Conservation (phyloP, 2,888 invertebrate genomes). For the Tyria jacobaeae region DNA sequence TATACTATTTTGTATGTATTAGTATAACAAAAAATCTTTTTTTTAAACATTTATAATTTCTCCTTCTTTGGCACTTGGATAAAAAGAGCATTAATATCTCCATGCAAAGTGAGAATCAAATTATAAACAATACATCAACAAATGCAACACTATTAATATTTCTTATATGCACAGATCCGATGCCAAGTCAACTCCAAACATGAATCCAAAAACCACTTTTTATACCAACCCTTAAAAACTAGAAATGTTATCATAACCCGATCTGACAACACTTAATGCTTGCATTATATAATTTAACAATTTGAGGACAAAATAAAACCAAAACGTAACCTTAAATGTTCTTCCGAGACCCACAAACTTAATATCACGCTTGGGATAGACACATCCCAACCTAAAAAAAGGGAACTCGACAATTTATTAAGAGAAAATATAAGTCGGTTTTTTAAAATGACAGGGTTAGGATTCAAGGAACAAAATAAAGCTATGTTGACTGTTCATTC, state of each 20-base stretch:
- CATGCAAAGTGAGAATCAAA: too few species aligned
- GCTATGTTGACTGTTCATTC: constrained; percentile 64
- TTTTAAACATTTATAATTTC: too few species aligned
- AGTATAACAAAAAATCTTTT: too few species aligned
- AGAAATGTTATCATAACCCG: constrained; percentile 33
- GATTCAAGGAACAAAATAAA: constrained; percentile 38
- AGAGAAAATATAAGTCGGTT: constrained; percentile 28
- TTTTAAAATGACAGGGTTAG: constrained; percentile 38
- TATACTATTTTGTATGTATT: too few species aligned
- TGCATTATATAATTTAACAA: constrained; percentile 39
- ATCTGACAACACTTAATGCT: constrained; percentile 36
- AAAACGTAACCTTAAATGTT: constrained; percentile 36
- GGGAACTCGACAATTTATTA: constrained; percentile 12
- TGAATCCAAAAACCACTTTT: constrained; percentile 14
- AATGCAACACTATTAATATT: neutral
- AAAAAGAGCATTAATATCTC: too few species aligned
- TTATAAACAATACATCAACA: too few species aligned
- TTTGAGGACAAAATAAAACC: constrained; percentile 29
- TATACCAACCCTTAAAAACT: constrained; percentile 23
- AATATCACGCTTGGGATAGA: constrained; percentile 19
- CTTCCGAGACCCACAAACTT: constrained; percentile 24
- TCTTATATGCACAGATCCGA: neutral
- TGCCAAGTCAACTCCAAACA: neutral
- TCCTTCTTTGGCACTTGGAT: too few species aligned
- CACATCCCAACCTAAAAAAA: constrained; percentile 15